A percentile compares a stretch with the other conserved stretches of the same genome.
Evolutionary conservation across 2,888 invertebrate species (phyloP).

Genomic region (Ochropacha duplaris): DNA sequence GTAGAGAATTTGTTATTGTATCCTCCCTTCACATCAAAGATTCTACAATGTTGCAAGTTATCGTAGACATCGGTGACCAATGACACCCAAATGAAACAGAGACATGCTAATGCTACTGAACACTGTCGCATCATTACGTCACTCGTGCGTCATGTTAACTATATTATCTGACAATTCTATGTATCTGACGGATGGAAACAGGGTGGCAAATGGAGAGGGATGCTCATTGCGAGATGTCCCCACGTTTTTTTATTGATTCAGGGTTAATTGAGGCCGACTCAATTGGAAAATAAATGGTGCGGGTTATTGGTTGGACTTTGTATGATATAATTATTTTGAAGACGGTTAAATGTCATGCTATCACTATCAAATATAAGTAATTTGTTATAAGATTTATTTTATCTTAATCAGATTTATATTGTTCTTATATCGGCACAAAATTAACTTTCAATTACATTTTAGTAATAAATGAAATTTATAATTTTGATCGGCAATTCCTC

Average conservation of each 20-base stretch:
- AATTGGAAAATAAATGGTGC: conserved; percentile 14
- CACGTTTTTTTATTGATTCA: conserved; percentile 46
- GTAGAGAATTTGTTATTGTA: no score
- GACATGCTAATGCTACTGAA: background rate
- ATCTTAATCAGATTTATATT: no score
- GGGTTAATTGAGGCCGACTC: conserved; percentile 43
- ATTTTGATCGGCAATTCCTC: no score
- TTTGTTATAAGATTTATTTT: no score
- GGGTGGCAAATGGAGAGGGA: conserved; percentile 12
- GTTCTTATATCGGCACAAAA: no score
- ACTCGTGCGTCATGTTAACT: conserved; percentile 39
- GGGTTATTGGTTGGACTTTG: background rate
- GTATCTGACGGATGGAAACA: conserved; percentile 12
- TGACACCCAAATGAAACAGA: background rate
- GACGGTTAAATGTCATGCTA: no score
- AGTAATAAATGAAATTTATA: no score
- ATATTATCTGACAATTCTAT: no score
- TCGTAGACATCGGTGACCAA: background rate
- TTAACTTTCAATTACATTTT: no score
- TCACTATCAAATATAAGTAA: no score
- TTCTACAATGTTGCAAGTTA: background rate
- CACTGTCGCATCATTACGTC: conserved; percentile 39
- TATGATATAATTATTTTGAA: no score
- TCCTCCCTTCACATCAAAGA: background rate
- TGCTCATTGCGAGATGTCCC: conserved; percentile 24